Conservation (phyloP, 1,140 invertebrate genomes). For the Drosophila bocki region DNA sequence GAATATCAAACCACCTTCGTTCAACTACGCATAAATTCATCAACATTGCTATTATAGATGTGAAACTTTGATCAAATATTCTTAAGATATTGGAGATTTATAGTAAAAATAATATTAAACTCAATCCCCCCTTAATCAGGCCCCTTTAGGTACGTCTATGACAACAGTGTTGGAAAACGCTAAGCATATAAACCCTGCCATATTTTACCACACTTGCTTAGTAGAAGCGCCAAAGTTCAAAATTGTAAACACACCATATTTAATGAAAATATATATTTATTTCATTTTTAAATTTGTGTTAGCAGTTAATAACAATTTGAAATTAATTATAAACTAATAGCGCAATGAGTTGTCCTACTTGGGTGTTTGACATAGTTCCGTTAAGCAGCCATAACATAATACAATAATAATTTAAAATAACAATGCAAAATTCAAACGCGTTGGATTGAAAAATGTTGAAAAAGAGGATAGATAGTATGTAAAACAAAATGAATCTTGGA, state of each 20-base stretch:
- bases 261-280: slow-evolving; percentile 76
- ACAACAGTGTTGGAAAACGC: slow-evolving; percentile 14
- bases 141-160: not conserved
- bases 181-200: too few species aligned
- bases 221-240: not conserved
- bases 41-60: too few species aligned
- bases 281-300: slow-evolving; percentile 68
- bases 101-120: too few species aligned
- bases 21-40: too few species aligned
- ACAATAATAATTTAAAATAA: slow-evolving; percentile 79
- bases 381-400: slow-evolving; percentile 76
- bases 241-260: not conserved
- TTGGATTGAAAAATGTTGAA: slow-evolving; percentile 13
- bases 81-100: too few species aligned
- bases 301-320: slow-evolving; percentile 75
- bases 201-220: not conserved
- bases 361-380: slow-evolving; percentile 45
- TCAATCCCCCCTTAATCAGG: too few species aligned
- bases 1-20: too few species aligned
- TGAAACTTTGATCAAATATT: too few species aligned
- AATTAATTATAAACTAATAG: slow-evolving; percentile 66
- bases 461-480: slow-evolving; percentile 3
- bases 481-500: slow-evolving; percentile 38
- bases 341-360: slow-evolving; percentile 52
- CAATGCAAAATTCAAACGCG: slow-evolving; percentile 59